phyloP scores from a whole-genome alignment of 2,888 invertebrate species.

The Oxytorus armatus region DNA sequence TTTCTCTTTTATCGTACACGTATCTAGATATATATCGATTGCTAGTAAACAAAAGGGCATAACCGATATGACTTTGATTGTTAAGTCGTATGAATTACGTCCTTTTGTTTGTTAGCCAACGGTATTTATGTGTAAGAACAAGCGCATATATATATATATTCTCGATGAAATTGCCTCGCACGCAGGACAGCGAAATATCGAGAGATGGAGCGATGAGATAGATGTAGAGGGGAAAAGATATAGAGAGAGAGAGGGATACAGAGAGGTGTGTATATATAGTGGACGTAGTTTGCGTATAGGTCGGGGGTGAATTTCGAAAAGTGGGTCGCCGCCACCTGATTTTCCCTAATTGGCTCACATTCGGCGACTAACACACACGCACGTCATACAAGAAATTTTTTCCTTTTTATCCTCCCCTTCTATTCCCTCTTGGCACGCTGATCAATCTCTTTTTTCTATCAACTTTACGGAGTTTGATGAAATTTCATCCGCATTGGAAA shows the following conservation, averaged over 20 bases:
- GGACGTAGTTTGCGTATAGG: conserved; percentile 70
- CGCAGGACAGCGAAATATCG: conserved; percentile 59
- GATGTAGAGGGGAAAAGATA: conserved; percentile 23
- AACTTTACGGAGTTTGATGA: neutral
- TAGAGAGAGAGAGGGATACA: conserved; percentile 3
- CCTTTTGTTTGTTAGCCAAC: neutral
- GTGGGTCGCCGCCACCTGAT: conserved; percentile 71
- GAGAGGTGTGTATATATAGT: conserved; percentile 41
- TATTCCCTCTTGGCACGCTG: too few relatives aligned
- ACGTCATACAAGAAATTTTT: conserved; percentile 17
- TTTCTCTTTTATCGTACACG: neutral
- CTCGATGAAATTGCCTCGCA: conserved; percentile 63
- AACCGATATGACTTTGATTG: neutral
- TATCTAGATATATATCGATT: neutral
- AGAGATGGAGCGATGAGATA: conserved; percentile 36
- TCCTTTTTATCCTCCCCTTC: conserved; percentile 76
- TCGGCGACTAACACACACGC: conserved; percentile 29
- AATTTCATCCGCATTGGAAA: too few relatives aligned
- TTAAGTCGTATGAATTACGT: neutral
- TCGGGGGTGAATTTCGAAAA: conserved; percentile 74
- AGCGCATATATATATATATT: neutral
- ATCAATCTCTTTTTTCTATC: neutral
- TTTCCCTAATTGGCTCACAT: conserved; percentile 67
- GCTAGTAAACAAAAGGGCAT: neutral
- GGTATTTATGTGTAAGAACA: neutral